Conservation (phyloP, 2,888 invertebrate species). For the Unio pictorum region DNA sequence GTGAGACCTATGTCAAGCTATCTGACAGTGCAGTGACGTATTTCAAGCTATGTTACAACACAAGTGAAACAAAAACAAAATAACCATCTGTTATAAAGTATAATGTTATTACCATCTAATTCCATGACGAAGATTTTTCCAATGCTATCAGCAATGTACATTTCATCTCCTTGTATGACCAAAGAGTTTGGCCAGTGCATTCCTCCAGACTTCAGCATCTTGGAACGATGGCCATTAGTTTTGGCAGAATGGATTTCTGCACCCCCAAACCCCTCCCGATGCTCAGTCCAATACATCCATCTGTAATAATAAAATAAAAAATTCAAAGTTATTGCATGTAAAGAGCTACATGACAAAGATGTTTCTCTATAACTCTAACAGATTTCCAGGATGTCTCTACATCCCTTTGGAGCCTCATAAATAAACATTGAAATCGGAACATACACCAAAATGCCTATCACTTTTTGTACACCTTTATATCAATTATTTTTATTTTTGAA, state of each 20-base stretch:
- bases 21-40: too few relatives aligned
- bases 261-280: conserved; percentile 38
- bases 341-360: background rate
- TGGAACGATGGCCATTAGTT: conserved; percentile 42
- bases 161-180: conserved; percentile 39
- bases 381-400: too few relatives aligned
- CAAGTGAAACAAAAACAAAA: background rate
- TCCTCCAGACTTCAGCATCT: conserved; percentile 39
- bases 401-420: too few relatives aligned
- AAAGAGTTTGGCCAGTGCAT: conserved; percentile 56
- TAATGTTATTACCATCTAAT: conserved; percentile 41
- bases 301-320: conserved; percentile 26
- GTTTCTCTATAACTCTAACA: background rate
- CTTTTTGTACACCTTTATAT: too few relatives aligned
- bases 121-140: conserved; percentile 50
- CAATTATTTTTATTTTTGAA: too few relatives aligned
- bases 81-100: background rate
- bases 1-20: too few relatives aligned
- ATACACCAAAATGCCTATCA: too few relatives aligned
- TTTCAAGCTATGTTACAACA: too few relatives aligned
- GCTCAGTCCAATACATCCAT: conserved; percentile 60
- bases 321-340: background rate
- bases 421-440: too few relatives aligned
- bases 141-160: conserved; percentile 56
- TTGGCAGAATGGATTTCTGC: conserved; percentile 38